These are phyloP conservation scores for Leptodactylus fallax DNA, from an alignment of 2,797 vertebrate species.

Conservation along the genomic window DNA sequence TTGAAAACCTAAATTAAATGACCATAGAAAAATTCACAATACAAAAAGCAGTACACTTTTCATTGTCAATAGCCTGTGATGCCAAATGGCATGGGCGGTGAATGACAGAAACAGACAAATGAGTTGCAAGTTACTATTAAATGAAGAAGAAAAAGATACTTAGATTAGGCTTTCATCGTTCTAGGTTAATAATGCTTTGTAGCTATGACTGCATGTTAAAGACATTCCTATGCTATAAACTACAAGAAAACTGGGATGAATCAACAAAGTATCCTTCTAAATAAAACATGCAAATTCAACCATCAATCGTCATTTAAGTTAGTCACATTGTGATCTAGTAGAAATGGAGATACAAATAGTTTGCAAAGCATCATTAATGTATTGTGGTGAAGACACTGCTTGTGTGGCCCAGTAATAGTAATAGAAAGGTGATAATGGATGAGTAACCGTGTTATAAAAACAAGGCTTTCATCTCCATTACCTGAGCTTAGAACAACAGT, in stretches of 20 bases:
- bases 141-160: not conserved
- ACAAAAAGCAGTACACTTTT: no score
- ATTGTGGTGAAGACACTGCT: not conserved
- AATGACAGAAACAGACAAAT: not conserved
- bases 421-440: not conserved
- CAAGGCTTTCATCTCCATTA: not conserved
- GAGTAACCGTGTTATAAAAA: not conserved
- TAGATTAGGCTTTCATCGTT: no score
- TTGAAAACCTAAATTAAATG: no score
- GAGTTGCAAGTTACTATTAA: not conserved
- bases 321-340: slow-evolving; percentile 14
- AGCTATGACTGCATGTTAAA: no score
- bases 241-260: not conserved
- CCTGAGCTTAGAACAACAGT: not conserved
- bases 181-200: no score
- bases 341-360: not conserved
- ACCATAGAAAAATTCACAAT: no score
- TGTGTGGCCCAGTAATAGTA: slow-evolving; percentile 40
- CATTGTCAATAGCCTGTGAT: not conserved
- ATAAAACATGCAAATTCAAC: slow-evolving; percentile 39
- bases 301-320: slow-evolving; percentile 43
- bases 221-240: not conserved
- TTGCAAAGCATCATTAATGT: not conserved
- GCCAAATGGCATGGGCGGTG: not conserved
- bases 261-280: not conserved